Conservation (phyloP, 35 echinoderm and acorn worm genomes). For the Ptychodera flava region DNA sequence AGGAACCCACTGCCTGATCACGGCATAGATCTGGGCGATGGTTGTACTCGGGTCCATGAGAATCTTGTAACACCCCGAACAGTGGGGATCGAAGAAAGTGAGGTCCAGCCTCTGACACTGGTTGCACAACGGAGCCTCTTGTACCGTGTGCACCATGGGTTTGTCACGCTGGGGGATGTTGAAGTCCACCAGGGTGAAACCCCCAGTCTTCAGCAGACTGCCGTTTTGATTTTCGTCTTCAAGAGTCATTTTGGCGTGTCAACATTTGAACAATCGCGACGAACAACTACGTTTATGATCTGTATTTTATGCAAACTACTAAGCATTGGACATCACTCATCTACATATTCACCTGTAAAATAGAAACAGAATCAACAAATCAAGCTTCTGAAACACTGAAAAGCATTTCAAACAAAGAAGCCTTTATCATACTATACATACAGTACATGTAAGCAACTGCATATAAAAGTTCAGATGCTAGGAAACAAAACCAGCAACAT, state of each 20-base stretch:
- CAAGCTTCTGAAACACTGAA: no score
- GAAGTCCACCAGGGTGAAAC: not conserved
- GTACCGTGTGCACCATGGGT: conserved; percentile 20
- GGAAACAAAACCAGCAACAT: no score
- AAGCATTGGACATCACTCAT: no score
- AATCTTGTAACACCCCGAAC: conserved; percentile 27
- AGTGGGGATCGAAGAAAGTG: conserved; percentile 46
- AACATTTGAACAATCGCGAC: no score
- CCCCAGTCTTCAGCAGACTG: not conserved
- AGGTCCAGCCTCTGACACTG: conserved; percentile 21
- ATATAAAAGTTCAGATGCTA: no score
- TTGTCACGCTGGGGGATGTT: not conserved
- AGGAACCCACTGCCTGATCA: conserved; percentile 46
- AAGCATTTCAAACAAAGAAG: no score
- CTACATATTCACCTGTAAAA: no score
- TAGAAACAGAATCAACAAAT: no score
- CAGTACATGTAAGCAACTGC: no score
- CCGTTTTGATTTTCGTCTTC: not conserved
- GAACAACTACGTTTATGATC: no score
- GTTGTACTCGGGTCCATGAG: conserved; percentile 17
- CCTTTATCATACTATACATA: no score
- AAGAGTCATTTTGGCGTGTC: not conserved
- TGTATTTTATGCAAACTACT: no score
- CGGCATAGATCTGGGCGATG: conserved; percentile 38
- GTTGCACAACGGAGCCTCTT: conserved; percentile 22